Evolutionary conservation across 2,888 invertebrate genomes (phyloP).

Genomic region (Cylloceria caligata): DNA sequence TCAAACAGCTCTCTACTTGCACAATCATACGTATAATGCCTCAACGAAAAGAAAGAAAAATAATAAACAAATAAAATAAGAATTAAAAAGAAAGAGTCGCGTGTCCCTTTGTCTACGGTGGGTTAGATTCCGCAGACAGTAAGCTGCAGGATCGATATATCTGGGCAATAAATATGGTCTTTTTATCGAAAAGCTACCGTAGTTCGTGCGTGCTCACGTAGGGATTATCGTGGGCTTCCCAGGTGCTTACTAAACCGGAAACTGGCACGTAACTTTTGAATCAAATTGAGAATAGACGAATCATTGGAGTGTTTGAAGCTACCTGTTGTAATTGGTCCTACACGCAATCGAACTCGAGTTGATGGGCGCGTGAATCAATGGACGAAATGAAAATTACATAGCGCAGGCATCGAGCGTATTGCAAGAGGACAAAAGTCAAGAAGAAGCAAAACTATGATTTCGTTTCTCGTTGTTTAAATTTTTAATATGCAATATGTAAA

Average conservation of each 20-base stretch:
- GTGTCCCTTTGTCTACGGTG: constrained; percentile 36
- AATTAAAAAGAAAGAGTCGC: constrained; percentile 29
- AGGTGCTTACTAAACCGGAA: constrained; percentile 9
- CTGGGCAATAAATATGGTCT: constrained; percentile 13
- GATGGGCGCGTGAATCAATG: not conserved
- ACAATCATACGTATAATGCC: not conserved
- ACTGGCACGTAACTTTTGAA: not conserved
- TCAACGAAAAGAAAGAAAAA: constrained; percentile 16
- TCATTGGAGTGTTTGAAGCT: not conserved
- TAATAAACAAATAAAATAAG: constrained; percentile 10
- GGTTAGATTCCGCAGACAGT: not conserved
- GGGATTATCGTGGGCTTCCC: constrained; percentile 11
- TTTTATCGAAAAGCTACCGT: not conserved
- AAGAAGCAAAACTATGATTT: not conserved
- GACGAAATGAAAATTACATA: not conserved
- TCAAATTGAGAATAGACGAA: not conserved
- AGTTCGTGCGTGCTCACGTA: not conserved
- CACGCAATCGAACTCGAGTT: not conserved
- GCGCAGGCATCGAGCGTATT: not conserved
- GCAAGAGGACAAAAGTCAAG: not conserved
- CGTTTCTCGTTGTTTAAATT: no score
- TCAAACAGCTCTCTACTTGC: not conserved
- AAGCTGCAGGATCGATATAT: constrained; percentile 18
- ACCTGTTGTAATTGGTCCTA: constrained; percentile 9
- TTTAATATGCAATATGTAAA: no score